Base-by-base conservation (phyloP, 2,888 invertebrate species). In the Thyatira batis region DNA sequence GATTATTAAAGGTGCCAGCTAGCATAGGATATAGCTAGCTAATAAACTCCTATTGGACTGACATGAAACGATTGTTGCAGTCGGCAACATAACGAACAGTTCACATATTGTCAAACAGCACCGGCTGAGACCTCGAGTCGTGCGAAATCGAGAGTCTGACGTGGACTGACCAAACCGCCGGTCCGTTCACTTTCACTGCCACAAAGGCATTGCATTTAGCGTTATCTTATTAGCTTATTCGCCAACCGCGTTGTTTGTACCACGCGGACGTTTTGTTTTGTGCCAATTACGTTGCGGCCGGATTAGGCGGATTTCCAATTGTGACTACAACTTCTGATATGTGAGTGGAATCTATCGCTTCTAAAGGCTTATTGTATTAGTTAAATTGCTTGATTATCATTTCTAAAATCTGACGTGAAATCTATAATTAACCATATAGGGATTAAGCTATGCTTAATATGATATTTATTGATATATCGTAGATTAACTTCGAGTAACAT, bases 81-180 rank as follows among this genome's bases (percentile, higher is more conserved):
- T 5, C 33, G 13, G 39, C 17, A 23, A 13, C 25, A 23, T 23
- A 46, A 9, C 25, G 8, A 13, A 23, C 45, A 8, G 13, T 25
- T 13, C 45, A 45, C 23, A 54, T 54, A 45, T 50, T 51, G 58
- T 56, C 56, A 52, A 63, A 55, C 69, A 63, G 67, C 58, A 59
- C 61, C 54, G 51, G 51, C 61, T 49, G 68, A 68, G 76, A 76
- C 78, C 77, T 78, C 78, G 77, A 67, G 70, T 64, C 72, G 69
- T 80, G 80, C 82, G 82, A 87, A 85, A 86, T 83, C 82, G 82
- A 82, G 81, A 80, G 80, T 81, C 73, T 56, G 71, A 68, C 75
- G 39, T 39, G 39, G 39, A 17, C 39, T 17, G 39, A 39, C 67
- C 63, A 67, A 70, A 61, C 62, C 66, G 64, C 63, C 69, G 53